phyloP scores from a whole-genome alignment of 92 coral and sea anemone genomes.

The Hydrozoanthus gracilis region DNA sequence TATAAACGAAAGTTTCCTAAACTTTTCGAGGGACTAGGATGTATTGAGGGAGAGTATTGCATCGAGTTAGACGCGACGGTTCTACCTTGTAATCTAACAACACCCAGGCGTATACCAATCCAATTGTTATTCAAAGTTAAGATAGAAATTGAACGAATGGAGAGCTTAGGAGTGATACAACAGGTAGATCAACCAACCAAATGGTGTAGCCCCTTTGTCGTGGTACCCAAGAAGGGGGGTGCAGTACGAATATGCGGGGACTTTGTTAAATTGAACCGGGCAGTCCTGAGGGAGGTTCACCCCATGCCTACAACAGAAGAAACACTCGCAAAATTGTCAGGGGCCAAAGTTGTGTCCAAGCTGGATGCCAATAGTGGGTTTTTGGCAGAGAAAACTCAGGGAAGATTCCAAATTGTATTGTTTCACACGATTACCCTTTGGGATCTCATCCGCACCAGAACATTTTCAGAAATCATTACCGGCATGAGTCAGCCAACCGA shows the following conservation, averaged over 20 bases:
- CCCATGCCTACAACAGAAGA: slow-evolving; percentile 52
- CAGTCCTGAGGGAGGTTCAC: slow-evolving; percentile 46
- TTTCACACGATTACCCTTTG: slow-evolving; percentile 44
- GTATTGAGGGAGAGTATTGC: slow-evolving; percentile 63
- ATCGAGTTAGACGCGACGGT: slow-evolving; percentile 47
- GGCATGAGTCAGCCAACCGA: slow-evolving; percentile 61
- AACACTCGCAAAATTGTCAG: slow-evolving; percentile 36
- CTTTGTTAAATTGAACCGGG: slow-evolving; percentile 48
- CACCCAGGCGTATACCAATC: slow-evolving; percentile 64
- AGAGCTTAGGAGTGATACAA: slow-evolving; percentile 66
- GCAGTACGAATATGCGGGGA: slow-evolving; percentile 41
- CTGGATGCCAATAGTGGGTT: slow-evolving; percentile 52
- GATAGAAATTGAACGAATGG: slow-evolving; percentile 67
- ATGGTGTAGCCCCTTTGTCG: slow-evolving; percentile 72
- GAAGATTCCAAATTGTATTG: slow-evolving; percentile 45
- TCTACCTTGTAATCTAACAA: slow-evolving; percentile 62
- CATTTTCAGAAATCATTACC: slow-evolving; percentile 46
- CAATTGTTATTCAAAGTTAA: slow-evolving; percentile 62
- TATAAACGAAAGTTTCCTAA: slow-evolving; percentile 56
- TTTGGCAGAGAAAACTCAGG: slow-evolving; percentile 39
- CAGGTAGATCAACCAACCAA: slow-evolving; percentile 66
- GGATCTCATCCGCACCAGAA: slow-evolving; percentile 39
- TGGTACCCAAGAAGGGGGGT: slow-evolving; percentile 58
- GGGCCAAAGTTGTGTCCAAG: slow-evolving; percentile 39
- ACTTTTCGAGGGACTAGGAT: slow-evolving; percentile 66